Base-by-base conservation (phyloP, 2,113 vertebrate genomes). In the Hemichromis elongatus region DNA sequence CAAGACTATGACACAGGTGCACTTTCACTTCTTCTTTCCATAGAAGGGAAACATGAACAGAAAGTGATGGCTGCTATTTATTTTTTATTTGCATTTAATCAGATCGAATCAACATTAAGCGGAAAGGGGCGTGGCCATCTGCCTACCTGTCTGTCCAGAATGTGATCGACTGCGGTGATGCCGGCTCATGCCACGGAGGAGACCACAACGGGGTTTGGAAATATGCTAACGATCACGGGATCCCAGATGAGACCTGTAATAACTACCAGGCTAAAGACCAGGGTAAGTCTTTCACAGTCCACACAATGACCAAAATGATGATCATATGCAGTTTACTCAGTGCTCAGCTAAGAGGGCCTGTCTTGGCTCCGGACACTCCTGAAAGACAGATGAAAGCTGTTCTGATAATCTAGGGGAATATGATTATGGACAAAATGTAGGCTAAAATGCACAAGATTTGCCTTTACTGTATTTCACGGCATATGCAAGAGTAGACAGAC, bases 221-320 rank as follows among this genome's bases (percentile, higher is more conserved):
- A 50, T 99, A 99, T 0, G 98, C 99, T 0, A 93, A 97, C 5
- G 19, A n/a, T 1, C 96, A 99, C 0, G 99, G 99, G 63, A 98
- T 99, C 89, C 99, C 99, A 0, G 98, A 99, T 0, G 99, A 99
- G 95, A 99, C 99, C 89, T 99, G 99, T 95, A 99, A 99, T 91
- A 99, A 99, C 95, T 99, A 99, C 94, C 98, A 99, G 89, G 99
- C 99, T 40, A 99, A 97, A 95, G 97, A 99, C 89, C 99, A 99
- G 89, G 63, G 99, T 99, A 73, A 89, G 93, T 47, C 3, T 50
- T 30, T 30, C 16, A 12, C 10, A 14, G 30, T 7, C 33, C 30
- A 7, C 26, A 12, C 12, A 16, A 30, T 9, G 70, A 35, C 6
- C 26, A 21, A 40, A 75, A 18, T 2, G 3, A 40, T 6, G 4